A percentile compares a stretch with the other conserved stretches of the same genome.
Evolutionary conservation across 2,113 vertebrate species (phyloP).

Genomic region (Bombycilla garrulus): DNA sequence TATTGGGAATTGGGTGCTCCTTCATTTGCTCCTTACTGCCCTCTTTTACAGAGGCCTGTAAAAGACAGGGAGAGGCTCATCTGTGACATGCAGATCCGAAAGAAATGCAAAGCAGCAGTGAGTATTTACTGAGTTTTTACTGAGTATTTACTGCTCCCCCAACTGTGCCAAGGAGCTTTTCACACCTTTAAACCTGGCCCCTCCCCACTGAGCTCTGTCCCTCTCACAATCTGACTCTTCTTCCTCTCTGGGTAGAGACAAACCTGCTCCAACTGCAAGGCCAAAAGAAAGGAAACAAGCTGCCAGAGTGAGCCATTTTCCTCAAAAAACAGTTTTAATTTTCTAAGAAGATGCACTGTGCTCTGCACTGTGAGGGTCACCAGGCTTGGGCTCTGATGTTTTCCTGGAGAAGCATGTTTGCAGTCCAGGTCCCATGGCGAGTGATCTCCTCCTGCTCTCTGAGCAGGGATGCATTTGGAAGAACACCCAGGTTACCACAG

Average conservation of each 20-base stretch:
- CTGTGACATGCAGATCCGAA: background rate
- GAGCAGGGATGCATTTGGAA: background rate
- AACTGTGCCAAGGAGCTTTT: background rate
- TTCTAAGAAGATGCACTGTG: accelerated
- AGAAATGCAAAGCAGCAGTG: background rate
- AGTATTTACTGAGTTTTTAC: background rate
- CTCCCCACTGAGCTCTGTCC: background rate
- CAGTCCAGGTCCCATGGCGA: background rate
- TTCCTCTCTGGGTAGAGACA: background rate
- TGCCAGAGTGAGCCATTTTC: background rate
- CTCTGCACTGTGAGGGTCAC: background rate
- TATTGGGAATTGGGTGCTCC: background rate
- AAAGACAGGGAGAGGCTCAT: background rate
- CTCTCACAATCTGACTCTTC: background rate
- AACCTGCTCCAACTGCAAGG: background rate
- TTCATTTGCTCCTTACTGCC: background rate
- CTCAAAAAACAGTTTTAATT: background rate
- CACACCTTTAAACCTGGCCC: background rate
- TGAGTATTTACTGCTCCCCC: background rate
- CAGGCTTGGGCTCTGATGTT: background rate
- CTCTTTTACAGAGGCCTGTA: background rate
- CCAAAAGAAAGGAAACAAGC: background rate
- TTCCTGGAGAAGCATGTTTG: background rate
- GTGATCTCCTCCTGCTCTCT: background rate
- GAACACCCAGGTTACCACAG: background rate